These are phyloP conservation scores for Drosophila yakuba DNA, from an alignment of 1,140 invertebrate species.

Conservation along the genomic window DNA sequence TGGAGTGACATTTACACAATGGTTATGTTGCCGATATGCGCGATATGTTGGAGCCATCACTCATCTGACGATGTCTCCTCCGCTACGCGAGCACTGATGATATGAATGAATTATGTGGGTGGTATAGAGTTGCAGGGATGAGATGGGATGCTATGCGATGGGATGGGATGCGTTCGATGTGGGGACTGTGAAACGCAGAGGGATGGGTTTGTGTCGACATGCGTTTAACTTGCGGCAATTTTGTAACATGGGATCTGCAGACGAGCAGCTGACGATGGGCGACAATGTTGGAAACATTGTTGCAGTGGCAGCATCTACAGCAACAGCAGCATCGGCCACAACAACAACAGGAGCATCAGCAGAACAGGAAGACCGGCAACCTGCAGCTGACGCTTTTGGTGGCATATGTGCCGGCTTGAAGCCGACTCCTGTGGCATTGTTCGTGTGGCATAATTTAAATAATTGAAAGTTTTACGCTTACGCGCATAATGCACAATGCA, in stretches of 20 bases:
- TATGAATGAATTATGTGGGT: slow-evolving; percentile 84
- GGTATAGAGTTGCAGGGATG: slow-evolving; percentile 23
- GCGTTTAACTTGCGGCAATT: slow-evolving; percentile 83
- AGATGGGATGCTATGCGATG: not conserved
- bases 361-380: slow-evolving; percentile 44
- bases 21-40: slow-evolving; percentile 80
- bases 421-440: slow-evolving; percentile 72
- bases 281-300: slow-evolving; percentile 57
- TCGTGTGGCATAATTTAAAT: slow-evolving; percentile 84
- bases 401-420: slow-evolving; percentile 56
- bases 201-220: slow-evolving; percentile 66
- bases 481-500: slow-evolving; percentile 68
- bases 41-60: slow-evolving; percentile 74
- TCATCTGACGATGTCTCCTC: slow-evolving; percentile 54
- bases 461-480: slow-evolving; percentile 84
- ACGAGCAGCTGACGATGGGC: slow-evolving; percentile 45
- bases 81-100: slow-evolving; percentile 54
- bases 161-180: not conserved
- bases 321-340: slow-evolving; percentile 14
- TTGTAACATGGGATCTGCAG: slow-evolving; percentile 66
- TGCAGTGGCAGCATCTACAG: slow-evolving; percentile 18
- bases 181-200: not conserved
- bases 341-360: slow-evolving; percentile 17
- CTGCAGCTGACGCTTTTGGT: slow-evolving; percentile 66
- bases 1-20: slow-evolving; percentile 83